Base-by-base conservation (phyloP, 2,888 invertebrate species). In the Apoderus coryli region DNA sequence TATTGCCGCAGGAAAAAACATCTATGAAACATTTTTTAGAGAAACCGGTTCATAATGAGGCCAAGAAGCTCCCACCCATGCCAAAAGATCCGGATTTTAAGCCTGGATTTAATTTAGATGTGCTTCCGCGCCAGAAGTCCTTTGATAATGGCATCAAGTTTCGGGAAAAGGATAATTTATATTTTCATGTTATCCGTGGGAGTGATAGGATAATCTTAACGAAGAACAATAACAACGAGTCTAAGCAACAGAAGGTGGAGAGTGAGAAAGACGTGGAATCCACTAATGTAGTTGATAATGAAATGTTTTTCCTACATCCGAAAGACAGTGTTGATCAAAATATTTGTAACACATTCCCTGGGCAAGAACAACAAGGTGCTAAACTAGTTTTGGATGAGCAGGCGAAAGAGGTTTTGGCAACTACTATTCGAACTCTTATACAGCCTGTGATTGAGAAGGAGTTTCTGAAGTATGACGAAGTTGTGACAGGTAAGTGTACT, bases 391-490 rank as follows among this genome's bases (percentile, higher is more conserved):
- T 41, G 9, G 36, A 29, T 2, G 39, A 42, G 31, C 25, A 39
- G 14, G 35, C 34, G 7, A 40, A 33, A 25, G 33, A 31, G 13
- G 27, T 24, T 13, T 16, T 42, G 24, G 39, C 43, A 1, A 24
- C 30, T 11, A 32, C 37, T 9, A 36, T 44, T 10, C 22, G 36
- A 13, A 27, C 37, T 10, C 32, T 44, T 29, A 26, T 45, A 4
- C 37, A 36, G n/a, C 44, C 44, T 1, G 29, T 45, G 2, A 39
- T 44, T 6, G 36, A 44, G 25, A 39, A 37, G 27, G 43, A 44
- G 16, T 37, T 36, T 29, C 19, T 41, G 16, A 40, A 42, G 22
- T 43, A 43, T 25, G 34, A 38, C 14, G 42, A 44, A 35, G 40
- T 44, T 6, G 39, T 39, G 35, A 29, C 32, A 29, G 43, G 44